Evolutionary conservation across 2,888 invertebrate species (phyloP).

Genomic region (Lysandra coridon): DNA sequence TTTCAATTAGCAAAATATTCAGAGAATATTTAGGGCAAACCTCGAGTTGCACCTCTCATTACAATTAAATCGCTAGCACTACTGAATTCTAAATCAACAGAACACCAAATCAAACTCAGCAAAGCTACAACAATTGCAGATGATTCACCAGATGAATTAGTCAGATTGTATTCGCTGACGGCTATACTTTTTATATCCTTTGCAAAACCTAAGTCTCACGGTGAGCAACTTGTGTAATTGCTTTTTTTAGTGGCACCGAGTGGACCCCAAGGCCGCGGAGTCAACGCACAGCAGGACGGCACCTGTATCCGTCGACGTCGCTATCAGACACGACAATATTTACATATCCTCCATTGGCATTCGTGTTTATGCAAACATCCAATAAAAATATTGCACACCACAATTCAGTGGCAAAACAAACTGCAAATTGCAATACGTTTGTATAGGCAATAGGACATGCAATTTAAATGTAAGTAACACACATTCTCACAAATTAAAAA

Average conservation of each 20-base stretch:
- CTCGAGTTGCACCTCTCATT: background rate
- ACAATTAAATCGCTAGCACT: background rate
- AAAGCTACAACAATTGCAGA: background rate
- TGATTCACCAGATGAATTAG: slow-evolving; percentile 20
- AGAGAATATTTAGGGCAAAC: slow-evolving; percentile 11
- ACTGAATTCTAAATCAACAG: slow-evolving; percentile 27
- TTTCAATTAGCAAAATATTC: slow-evolving; percentile 21
- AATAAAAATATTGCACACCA: slow-evolving; percentile 21
- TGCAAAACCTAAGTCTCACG: slow-evolving; percentile 49
- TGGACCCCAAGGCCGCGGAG: slow-evolving; percentile 68
- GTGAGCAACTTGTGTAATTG: slow-evolving; percentile 57
- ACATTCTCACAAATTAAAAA: background rate
- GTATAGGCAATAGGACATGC: slow-evolving; percentile 4
- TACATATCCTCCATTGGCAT: slow-evolving; percentile 21
- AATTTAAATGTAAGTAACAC: background rate
- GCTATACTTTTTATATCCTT: background rate
- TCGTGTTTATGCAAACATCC: slow-evolving; percentile 21
- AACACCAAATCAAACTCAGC: background rate
- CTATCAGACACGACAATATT: slow-evolving; percentile 54
- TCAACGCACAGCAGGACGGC: slow-evolving; percentile 73
- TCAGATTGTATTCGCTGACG: slow-evolving; percentile 3
- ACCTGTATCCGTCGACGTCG: slow-evolving; percentile 62
- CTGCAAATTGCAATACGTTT: background rate
- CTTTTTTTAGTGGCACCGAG: slow-evolving; percentile 64
- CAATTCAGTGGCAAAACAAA: slow-evolving; percentile 6